Conservation (phyloP, 1,140 invertebrate species). For the Spodoptera frugiperda region DNA sequence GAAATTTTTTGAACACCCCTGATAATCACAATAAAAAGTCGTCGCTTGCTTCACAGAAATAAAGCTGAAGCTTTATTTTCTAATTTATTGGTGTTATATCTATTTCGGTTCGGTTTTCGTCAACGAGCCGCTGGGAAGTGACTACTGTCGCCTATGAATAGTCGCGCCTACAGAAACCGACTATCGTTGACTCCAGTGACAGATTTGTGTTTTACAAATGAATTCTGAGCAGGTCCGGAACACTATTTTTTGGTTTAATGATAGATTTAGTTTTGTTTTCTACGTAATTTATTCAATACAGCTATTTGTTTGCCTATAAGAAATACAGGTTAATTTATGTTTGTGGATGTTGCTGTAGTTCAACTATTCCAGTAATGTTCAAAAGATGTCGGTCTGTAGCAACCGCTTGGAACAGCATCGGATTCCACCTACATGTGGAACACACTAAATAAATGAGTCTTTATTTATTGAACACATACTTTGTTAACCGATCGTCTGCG, state of each 20-base stretch:
- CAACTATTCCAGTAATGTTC: background rate
- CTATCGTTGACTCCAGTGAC: conserved; percentile 73
- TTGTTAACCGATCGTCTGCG: conserved; percentile 44
- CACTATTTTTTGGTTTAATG: conserved; percentile 63
- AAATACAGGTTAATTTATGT: conserved; percentile 30
- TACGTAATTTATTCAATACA: conserved; percentile 42
- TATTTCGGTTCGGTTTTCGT: conserved; percentile 81
- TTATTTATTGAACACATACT: conserved; percentile 41
- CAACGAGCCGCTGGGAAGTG: conserved; percentile 68
- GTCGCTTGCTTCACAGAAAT: conserved; percentile 66
- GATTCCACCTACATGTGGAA: background rate
- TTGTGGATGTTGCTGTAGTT: background rate
- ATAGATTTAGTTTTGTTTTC: conserved; percentile 57
- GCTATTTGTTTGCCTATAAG: conserved; percentile 36
- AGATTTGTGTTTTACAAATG: conserved; percentile 83
- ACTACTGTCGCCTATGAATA: conserved; percentile 73
- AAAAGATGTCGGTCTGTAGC: background rate
- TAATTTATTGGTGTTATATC: conserved; percentile 79
- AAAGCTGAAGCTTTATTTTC: conserved; percentile 73
- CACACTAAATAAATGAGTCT: conserved; percentile 33
- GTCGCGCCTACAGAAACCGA: conserved; percentile 57
- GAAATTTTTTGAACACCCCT: conserved; percentile 69
- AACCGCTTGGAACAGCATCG: background rate
- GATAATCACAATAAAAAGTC: conserved; percentile 77
- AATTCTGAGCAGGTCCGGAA: conserved; percentile 70